Percentiles rank a stretch among this genome's conserved stretches.
Evolutionary conservation across 2,113 vertebrate genomes (phyloP).

Genomic region (Macrotus californicus): DNA sequence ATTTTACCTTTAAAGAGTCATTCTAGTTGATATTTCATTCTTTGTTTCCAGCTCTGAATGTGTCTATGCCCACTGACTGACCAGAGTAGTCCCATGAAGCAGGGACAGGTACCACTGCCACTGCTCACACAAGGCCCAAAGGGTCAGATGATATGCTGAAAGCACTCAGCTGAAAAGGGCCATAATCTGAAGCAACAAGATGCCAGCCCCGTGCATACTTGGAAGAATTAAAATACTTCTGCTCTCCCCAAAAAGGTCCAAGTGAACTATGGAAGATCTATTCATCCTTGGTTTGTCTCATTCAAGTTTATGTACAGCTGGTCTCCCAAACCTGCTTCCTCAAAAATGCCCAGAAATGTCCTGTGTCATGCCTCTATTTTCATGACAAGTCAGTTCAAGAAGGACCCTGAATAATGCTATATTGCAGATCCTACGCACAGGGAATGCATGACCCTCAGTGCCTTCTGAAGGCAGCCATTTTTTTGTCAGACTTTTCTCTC

Average conservation of each 20-base stretch:
- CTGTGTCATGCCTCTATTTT: neutral
- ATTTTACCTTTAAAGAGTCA: neutral
- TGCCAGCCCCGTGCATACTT: neutral
- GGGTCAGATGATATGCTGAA: neutral
- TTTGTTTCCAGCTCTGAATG: neutral
- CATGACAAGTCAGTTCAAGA: neutral
- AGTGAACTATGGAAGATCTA: neutral
- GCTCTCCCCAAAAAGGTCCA: neutral
- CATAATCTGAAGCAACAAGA: neutral
- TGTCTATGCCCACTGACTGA: neutral
- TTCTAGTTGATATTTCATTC: neutral
- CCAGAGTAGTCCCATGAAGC: rapidly evolving
- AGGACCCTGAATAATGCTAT: no score
- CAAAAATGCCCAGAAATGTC: neutral
- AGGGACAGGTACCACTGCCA: neutral
- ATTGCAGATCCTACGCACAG: no score
- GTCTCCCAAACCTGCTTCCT: neutral
- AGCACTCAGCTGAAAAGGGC: neutral
- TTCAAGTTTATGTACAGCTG: neutral
- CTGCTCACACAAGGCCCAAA: neutral
- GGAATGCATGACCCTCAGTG: rapidly evolving
- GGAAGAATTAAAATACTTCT: no score
- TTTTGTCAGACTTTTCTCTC: neutral
- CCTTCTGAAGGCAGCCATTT: no score
- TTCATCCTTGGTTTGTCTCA: neutral